phyloP scores from a whole-genome alignment of 1,140 invertebrate species.

The Camponotus pennsylvanicus region DNA sequence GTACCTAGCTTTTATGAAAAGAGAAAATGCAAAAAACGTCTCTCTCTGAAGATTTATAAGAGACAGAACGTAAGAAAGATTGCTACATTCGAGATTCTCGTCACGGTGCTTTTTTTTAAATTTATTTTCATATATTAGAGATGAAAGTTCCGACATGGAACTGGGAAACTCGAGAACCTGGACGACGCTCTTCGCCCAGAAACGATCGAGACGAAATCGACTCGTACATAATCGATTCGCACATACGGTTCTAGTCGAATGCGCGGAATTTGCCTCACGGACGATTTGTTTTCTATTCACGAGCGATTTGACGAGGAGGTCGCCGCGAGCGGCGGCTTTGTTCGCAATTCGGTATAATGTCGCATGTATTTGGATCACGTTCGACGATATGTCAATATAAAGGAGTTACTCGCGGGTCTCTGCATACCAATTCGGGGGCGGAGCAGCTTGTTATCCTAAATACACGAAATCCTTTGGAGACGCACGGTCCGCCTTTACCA shows the following conservation, averaged over 20 bases:
- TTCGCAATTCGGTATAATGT: slow-evolving; percentile 85
- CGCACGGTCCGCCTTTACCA: slow-evolving; percentile 75
- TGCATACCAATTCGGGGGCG: slow-evolving; percentile 85
- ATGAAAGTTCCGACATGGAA: background rate
- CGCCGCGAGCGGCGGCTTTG: slow-evolving; percentile 76
- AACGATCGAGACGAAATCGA: slow-evolving; percentile 49
- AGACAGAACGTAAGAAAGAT: background rate
- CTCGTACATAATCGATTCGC: slow-evolving; percentile 68
- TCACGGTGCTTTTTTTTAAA: background rate
- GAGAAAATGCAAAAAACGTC: background rate
- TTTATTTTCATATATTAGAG: slow-evolving; percentile 14
- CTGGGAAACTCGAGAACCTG: slow-evolving; percentile 14
- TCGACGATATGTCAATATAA: slow-evolving; percentile 87
- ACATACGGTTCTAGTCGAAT: slow-evolving; percentile 47
- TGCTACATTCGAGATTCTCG: background rate
- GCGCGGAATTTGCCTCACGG: slow-evolving; percentile 75
- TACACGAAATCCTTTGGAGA: slow-evolving; percentile 86
- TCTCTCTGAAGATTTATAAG: background rate
- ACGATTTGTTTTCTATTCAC: slow-evolving; percentile 83
- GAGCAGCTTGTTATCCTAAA: slow-evolving; percentile 87
- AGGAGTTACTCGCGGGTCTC: slow-evolving; percentile 83
- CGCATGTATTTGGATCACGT: slow-evolving; percentile 87
- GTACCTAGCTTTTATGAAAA: background rate
- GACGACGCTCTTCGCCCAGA: background rate
- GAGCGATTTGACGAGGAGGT: slow-evolving; percentile 81